These are phyloP conservation scores for Chelonus insularis DNA, from an alignment of 1,140 invertebrate species.

Conservation along the genomic window DNA sequence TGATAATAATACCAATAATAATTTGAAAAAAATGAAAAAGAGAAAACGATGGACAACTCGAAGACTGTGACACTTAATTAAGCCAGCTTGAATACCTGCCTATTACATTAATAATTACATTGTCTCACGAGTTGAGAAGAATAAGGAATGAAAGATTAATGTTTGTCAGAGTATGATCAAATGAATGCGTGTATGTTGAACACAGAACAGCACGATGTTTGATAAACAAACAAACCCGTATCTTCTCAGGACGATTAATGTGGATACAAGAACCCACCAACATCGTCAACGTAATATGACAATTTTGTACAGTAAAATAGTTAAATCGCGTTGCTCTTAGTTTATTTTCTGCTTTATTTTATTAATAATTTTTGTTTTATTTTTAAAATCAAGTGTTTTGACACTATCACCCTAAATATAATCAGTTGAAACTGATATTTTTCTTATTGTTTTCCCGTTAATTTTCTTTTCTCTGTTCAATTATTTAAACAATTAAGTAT, in stretches of 20 bases:
- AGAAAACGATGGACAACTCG: conserved; percentile 42
- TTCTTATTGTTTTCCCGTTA: too few relatives aligned
- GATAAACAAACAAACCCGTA: background rate
- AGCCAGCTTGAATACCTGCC: conserved; percentile 60
- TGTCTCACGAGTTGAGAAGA: conserved; percentile 1
- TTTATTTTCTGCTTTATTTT: background rate
- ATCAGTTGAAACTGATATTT: too few relatives aligned
- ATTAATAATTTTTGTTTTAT: background rate
- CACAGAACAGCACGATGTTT: too few relatives aligned
- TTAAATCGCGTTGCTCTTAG: background rate
- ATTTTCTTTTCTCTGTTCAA: too few relatives aligned
- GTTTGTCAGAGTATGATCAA: background rate
- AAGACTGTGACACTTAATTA: conserved; percentile 51
- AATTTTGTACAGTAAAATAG: conserved; percentile 16
- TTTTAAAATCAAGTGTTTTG: too few relatives aligned
- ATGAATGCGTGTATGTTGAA: conserved; percentile 7
- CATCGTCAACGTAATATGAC: background rate
- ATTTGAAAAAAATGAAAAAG: conserved; percentile 25
- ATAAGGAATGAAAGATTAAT: conserved; percentile 2
- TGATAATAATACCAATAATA: background rate
- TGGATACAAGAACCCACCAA: too few relatives aligned
- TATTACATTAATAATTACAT: conserved; percentile 39
- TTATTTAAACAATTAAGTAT: too few relatives aligned
- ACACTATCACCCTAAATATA: too few relatives aligned
- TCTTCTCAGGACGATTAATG: conserved; percentile 1